Evolutionary conservation across 2,113 vertebrate genomes (phyloP).

Genomic region (Dicerorhinus sumatrensis): DNA sequence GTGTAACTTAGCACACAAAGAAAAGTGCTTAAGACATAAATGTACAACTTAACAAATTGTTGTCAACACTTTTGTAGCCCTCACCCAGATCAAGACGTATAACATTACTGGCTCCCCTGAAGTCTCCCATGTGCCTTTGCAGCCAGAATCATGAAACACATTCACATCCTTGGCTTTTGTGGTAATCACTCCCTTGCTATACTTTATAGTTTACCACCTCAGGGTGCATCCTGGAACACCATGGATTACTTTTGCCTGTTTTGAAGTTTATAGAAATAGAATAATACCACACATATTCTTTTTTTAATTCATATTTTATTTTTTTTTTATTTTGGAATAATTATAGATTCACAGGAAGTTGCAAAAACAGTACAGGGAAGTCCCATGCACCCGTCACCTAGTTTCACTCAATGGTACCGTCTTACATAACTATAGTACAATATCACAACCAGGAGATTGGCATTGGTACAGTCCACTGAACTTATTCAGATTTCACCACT

Average conservation of each 20-base stretch:
- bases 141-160: background rate
- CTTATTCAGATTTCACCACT: background rate
- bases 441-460: background rate
- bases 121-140: background rate
- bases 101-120: background rate
- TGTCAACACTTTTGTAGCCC: background rate
- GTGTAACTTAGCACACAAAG: background rate
- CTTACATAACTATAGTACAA: background rate
- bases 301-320: background rate
- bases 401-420: background rate
- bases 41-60: background rate
- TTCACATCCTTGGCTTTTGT: background rate
- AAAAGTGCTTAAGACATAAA: background rate
- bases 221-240: background rate
- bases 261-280: slow-evolving; percentile 13
- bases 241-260: background rate
- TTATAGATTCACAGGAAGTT: slow-evolving; percentile 15
- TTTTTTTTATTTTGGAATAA: background rate
- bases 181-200: background rate
- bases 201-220: background rate
- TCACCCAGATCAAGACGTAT: background rate
- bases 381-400: background rate
- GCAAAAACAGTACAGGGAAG: background rate
- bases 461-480: background rate
- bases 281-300: background rate